Evolutionary conservation across 2,797 vertebrate species (phyloP).

Genomic region (Phylloscopus collybita): DNA sequence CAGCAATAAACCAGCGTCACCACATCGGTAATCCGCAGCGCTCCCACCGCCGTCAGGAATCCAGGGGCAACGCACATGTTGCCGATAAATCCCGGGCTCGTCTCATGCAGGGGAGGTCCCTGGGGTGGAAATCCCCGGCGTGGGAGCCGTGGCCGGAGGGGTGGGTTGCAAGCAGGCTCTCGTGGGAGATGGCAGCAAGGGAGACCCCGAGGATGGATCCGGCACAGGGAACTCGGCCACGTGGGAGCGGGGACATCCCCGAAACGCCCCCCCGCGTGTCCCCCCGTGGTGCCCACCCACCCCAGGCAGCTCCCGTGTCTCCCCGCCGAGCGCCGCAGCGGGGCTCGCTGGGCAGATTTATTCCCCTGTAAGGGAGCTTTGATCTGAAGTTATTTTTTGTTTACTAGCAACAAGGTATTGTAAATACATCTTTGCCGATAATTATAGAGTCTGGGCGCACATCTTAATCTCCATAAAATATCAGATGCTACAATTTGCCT

Average conservation of each 20-base stretch:
- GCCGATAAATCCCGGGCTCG: neutral
- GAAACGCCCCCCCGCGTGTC: rapidly evolving
- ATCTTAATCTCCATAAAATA: slow-evolving; percentile 70
- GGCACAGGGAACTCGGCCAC: rapidly evolving
- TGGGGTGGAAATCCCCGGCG: neutral
- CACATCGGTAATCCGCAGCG: neutral
- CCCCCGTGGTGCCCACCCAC: neutral
- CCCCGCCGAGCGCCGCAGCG: rapidly evolving
- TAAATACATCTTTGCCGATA: slow-evolving; percentile 65
- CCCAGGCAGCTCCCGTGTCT: neutral
- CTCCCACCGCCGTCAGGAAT: neutral
- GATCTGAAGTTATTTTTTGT: slow-evolving; percentile 67
- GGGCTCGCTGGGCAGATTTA: neutral
- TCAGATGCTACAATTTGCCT: slow-evolving; percentile 73
- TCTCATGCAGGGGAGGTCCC: neutral
- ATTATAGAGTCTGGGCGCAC: slow-evolving; percentile 65
- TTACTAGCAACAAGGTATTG: slow-evolving; percentile 69
- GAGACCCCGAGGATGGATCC: neutral
- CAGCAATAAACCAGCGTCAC: slow-evolving; percentile 39
- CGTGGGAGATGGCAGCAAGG: neutral
- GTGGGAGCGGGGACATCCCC: neutral
- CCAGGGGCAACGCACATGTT: neutral
- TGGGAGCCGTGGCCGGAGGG: neutral
- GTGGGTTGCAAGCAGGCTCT: neutral
- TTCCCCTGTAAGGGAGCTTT: slow-evolving; percentile 26